Conservation (phyloP, 92 coral and sea anemone species). For the Meandrina meandrites region DNA sequence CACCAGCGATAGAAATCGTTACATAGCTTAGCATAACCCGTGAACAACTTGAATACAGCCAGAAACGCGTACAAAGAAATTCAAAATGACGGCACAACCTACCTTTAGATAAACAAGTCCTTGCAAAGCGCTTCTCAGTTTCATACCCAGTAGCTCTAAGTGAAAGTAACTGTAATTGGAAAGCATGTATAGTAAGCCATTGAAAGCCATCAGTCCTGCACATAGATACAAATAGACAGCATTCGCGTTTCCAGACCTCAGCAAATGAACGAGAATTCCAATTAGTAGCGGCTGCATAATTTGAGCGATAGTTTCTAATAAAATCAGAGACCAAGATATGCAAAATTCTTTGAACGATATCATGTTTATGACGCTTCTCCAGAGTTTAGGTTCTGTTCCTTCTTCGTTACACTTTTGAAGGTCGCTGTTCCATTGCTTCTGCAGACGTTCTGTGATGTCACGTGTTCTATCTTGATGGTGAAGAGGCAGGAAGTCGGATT, state of each 20-base stretch:
- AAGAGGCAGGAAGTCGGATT: constrained; percentile 1
- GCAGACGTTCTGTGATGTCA: background rate
- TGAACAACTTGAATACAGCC: too few species aligned
- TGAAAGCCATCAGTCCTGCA: background rate
- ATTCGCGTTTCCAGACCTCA: background rate
- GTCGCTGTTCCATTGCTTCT: constrained; percentile 1
- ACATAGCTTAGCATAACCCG: too few species aligned
- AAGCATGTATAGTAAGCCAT: background rate
- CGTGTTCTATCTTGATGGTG: background rate
- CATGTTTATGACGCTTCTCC: background rate
- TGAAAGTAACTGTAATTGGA: background rate
- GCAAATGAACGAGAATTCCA: background rate
- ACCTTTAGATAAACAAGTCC: background rate
- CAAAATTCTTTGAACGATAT: background rate
- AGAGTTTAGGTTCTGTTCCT: constrained; percentile 5
- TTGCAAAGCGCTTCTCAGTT: background rate
- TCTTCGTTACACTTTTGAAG: background rate
- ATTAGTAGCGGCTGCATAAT: constrained; percentile 3
- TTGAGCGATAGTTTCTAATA: background rate
- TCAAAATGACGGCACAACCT: background rate
- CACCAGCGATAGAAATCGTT: too few species aligned
- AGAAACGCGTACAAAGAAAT: too few species aligned
- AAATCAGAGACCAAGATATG: background rate
- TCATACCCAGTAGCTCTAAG: background rate
- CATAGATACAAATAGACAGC: background rate